phyloP scores from a whole-genome alignment of 2,113 vertebrate species.

The Cynopterus brachyotis region DNA sequence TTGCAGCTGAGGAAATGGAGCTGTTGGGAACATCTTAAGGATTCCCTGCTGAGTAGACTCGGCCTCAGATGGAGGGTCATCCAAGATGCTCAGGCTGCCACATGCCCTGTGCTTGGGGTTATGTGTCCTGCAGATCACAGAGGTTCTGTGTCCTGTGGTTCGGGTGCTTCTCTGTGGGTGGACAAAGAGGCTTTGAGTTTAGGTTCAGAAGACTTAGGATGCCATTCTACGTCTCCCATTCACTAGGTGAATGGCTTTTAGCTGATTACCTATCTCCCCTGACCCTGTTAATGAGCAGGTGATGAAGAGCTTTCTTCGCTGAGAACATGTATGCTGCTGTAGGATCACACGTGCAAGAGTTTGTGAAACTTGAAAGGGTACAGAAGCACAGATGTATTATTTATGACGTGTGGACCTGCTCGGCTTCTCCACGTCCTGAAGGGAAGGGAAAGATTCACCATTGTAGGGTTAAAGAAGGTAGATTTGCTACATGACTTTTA shows the following conservation, averaged over 20 bases:
- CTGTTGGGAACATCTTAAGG: fast-evolving
- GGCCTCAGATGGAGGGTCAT: not conserved
- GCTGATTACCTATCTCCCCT: too few relatives aligned
- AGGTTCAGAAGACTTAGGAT: not conserved
- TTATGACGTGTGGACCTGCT: fast-evolving
- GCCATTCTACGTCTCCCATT: not conserved
- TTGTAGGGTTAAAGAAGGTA: not conserved
- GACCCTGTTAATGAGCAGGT: too few relatives aligned
- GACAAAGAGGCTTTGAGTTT: not conserved
- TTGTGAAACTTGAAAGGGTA: not conserved
- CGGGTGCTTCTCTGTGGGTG: fast-evolving
- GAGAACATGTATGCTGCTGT: not conserved
- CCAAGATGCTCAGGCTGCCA: fast-evolving
- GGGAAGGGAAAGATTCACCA: too few relatives aligned
- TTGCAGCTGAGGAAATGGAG: not conserved
- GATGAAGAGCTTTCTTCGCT: not conserved
- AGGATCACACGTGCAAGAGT: not conserved
- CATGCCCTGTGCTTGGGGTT: fast-evolving
- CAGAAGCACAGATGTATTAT: too few relatives aligned
- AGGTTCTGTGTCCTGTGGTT: fast-evolving
- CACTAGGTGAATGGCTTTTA: not conserved
- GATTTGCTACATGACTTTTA: not conserved
- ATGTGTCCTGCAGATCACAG: not conserved
- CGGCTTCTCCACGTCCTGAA: not conserved
- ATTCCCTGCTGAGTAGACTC: not conserved